Conservation (phyloP, 2,888 invertebrate genomes). For the Abscondita cerata region DNA sequence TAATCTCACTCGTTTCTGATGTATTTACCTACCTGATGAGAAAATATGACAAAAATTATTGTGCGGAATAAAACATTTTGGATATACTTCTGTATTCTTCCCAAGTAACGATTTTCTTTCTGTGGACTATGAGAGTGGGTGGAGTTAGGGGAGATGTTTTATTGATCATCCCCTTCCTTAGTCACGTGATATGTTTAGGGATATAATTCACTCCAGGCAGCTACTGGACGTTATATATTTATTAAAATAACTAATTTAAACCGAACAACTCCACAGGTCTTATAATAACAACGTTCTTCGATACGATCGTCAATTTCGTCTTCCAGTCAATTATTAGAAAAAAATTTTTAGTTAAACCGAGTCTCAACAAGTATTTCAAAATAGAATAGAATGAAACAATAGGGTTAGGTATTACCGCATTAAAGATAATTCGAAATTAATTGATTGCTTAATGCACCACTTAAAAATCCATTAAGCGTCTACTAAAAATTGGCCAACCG, state of each 20-base stretch:
- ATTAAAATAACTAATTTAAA: slow-evolving; percentile 30
- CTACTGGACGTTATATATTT: slow-evolving; percentile 41
- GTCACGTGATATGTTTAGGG: slow-evolving; percentile 58
- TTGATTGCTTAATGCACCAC: slow-evolving; percentile 44
- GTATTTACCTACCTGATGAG: neutral
- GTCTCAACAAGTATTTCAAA: no score
- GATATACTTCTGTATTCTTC: slow-evolving; percentile 54
- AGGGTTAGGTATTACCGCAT: neutral
- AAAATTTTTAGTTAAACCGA: no score
- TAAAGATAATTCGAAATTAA: slow-evolving; percentile 31
- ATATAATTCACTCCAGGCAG: slow-evolving; percentile 58
- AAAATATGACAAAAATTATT: slow-evolving; percentile 7
- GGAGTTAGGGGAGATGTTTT: slow-evolving; percentile 60
- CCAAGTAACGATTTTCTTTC: slow-evolving; percentile 60
- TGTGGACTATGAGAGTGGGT: slow-evolving; percentile 51
- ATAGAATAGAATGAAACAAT: neutral
- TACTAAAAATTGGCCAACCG: slow-evolving; percentile 52
- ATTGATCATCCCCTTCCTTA: slow-evolving; percentile 64
- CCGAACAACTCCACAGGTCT: slow-evolving; percentile 2
- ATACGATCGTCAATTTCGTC: no score
- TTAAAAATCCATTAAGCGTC: slow-evolving; percentile 56
- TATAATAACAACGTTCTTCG: no score
- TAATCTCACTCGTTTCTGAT: neutral
- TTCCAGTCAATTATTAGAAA: no score
- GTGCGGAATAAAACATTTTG: slow-evolving; percentile 23